phyloP scores from a whole-genome alignment of 2,888 invertebrate genomes.

The Andricus quercusramuli region DNA sequence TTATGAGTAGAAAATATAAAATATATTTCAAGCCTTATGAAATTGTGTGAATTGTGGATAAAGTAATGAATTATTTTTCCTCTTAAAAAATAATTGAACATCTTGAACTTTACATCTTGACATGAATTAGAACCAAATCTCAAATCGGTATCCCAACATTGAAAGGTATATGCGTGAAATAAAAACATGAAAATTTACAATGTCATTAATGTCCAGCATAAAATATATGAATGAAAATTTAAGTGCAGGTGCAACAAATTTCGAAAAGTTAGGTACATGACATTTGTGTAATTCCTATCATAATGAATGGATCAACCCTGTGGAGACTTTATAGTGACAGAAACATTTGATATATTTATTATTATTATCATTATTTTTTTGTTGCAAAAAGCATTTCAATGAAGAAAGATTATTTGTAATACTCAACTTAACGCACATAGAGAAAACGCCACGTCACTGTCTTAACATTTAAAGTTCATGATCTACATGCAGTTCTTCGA shows the following conservation, averaged over 20 bases:
- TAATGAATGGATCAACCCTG: too few species aligned
- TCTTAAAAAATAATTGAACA: background rate
- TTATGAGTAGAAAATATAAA: too few species aligned
- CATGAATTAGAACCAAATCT: background rate
- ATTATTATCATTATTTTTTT: too few species aligned
- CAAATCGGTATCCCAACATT: background rate
- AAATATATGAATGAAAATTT: too few species aligned
- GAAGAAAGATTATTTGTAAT: background rate
- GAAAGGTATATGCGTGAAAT: background rate
- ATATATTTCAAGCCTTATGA: too few species aligned
- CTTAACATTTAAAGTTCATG: slow-evolving; percentile 10
- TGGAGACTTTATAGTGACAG: too few species aligned
- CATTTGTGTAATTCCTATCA: too few species aligned
- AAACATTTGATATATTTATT: too few species aligned
- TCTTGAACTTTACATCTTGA: background rate
- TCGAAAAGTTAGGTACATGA: too few species aligned
- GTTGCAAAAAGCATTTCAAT: background rate
- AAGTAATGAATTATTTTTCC: background rate
- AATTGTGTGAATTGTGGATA: background rate
- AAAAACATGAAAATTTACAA: background rate
- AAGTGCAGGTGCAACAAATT: too few species aligned
- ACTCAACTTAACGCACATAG: background rate
- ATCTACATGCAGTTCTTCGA: background rate
- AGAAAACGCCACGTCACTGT: background rate
- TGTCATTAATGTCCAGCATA: background rate